Conservation (phyloP, 2,113 vertebrate genomes). For the Crotalus helleri region DNA sequence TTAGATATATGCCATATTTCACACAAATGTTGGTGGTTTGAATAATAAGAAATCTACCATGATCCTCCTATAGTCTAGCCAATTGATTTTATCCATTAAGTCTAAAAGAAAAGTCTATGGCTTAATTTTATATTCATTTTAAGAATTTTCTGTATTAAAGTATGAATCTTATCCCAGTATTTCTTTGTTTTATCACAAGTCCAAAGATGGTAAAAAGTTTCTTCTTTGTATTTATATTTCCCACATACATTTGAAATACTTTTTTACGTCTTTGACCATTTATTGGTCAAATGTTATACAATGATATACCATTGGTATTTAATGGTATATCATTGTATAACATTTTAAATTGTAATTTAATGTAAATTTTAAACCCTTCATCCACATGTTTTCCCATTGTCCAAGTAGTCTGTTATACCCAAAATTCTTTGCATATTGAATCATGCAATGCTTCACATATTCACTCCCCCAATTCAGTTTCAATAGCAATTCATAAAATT, state of each 20-base stretch:
- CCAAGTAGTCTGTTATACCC: neutral
- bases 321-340: neutral
- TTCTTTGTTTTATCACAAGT: neutral
- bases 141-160: neutral
- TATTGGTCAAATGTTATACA: neutral
- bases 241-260: neutral
- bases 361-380: neutral
- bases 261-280: neutral
- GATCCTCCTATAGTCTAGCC: neutral
- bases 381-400: neutral
- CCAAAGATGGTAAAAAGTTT: neutral
- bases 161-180: neutral
- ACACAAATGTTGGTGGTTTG: neutral
- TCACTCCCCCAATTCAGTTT: neutral
- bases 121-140: neutral
- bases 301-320: too few species aligned
- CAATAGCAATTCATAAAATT: neutral
- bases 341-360: neutral
- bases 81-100: neutral
- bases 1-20: neutral
- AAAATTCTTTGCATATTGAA: neutral
- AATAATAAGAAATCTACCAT: neutral
- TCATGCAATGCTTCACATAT: neutral
- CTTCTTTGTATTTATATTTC: neutral
- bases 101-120: neutral